These are phyloP conservation scores for Drosophila arawakana DNA, from an alignment of 1,140 invertebrate species.

Conservation along the genomic window DNA sequence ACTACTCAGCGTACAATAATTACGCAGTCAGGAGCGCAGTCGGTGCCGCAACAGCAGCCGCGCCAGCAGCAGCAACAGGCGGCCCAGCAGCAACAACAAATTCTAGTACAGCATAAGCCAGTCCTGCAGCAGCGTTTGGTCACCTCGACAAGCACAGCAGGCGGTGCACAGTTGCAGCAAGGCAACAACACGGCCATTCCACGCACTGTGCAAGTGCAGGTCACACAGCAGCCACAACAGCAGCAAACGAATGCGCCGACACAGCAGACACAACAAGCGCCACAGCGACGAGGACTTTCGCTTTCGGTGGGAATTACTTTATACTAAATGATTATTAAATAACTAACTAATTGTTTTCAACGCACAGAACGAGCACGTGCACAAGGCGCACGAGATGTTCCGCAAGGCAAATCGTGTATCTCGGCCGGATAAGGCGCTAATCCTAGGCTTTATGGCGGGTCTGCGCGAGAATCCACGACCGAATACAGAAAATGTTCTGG, in stretches of 20 bases:
- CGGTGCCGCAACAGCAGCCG: slow-evolving; percentile 70
- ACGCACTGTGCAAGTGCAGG: slow-evolving; percentile 84
- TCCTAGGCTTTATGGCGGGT: slow-evolving; percentile 99
- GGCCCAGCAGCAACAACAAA: slow-evolving; percentile 70
- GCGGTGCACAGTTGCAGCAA: slow-evolving; percentile 71
- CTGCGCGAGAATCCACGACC: slow-evolving; percentile 85
- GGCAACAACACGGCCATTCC: slow-evolving; percentile 53
- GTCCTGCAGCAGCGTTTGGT: slow-evolving; percentile 80
- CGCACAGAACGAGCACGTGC: slow-evolving; percentile 95
- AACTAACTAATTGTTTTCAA: not conserved
- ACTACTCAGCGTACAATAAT: slow-evolving; percentile 71
- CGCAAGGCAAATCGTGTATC: slow-evolving; percentile 97
- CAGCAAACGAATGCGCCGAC: slow-evolving; percentile 81
- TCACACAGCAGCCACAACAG: slow-evolving; percentile 65
- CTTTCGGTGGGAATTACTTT: slow-evolving; percentile 88
- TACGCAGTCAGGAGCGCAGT: slow-evolving; percentile 53
- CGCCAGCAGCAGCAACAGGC: slow-evolving; percentile 53
- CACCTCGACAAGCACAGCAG: slow-evolving; percentile 77
- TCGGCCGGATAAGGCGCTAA: slow-evolving; percentile 97
- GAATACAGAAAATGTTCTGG: slow-evolving; percentile 82
- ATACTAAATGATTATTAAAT: not conserved
- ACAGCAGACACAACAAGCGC: slow-evolving; percentile 76
- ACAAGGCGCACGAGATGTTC: slow-evolving; percentile 99
- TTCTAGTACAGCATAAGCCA: slow-evolving; percentile 79
- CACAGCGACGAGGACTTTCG: slow-evolving; percentile 90